Percentiles rank a stretch among this genome's conserved stretches.
These are phyloP conservation scores for Ericerus pela DNA, from an alignment of 1,140 invertebrate species.

Conservation along the genomic window DNA sequence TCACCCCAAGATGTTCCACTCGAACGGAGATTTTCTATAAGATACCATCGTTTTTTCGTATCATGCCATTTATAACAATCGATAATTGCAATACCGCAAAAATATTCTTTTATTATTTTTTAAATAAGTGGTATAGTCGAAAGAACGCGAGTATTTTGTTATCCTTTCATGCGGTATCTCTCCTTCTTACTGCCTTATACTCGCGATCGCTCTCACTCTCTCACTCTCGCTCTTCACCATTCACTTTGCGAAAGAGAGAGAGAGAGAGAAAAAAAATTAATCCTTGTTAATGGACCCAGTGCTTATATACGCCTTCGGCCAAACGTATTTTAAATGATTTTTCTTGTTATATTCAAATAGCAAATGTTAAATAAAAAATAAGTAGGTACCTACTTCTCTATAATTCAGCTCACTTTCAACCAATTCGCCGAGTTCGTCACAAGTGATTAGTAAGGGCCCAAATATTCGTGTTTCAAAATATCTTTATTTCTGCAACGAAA, in stretches of 20 bases:
- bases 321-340: conserved; percentile 9
- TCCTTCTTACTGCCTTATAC: neutral
- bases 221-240: too few species aligned
- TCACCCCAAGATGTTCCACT: conserved; percentile 8
- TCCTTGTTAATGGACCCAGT: conserved; percentile 1
- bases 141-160: neutral
- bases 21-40: conserved; percentile 10
- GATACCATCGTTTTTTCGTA: conserved; percentile 3
- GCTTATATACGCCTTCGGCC: conserved; percentile 5
- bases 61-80: neutral
- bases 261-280: too few species aligned
- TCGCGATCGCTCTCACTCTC: neutral
- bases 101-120: conserved; percentile 11
- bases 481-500: too few species aligned
- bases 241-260: too few species aligned
- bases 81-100: conserved; percentile 12
- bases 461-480: too few species aligned
- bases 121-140: conserved; percentile 6
- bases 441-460: too few species aligned
- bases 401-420: too few species aligned
- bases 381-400: too few species aligned
- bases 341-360: conserved; percentile 1
- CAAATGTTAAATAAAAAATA: too few species aligned
- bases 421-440: too few species aligned
- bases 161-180: neutral